Conservation (phyloP, 2,797 vertebrate genomes). For the Monodelphis domestica region DNA sequence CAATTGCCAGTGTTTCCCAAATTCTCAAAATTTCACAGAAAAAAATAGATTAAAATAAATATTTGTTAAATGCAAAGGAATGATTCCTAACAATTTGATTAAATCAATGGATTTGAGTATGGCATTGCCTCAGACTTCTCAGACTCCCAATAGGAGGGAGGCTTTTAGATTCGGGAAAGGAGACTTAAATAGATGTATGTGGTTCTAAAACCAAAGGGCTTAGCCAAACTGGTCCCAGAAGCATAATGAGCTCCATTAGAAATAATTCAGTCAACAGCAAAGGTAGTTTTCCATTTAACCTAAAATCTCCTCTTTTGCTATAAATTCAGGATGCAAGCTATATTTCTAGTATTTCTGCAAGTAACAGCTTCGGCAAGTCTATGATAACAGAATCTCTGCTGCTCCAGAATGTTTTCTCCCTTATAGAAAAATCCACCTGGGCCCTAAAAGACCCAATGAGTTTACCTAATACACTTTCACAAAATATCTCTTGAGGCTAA, state of each 20-base stretch:
- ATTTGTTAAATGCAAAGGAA: not conserved
- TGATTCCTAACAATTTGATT: not conserved
- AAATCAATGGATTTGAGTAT: not conserved
- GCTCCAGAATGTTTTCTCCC: not conserved
- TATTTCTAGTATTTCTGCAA: not conserved
- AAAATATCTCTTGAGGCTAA: not conserved
- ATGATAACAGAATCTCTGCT: not conserved
- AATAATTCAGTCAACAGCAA: not conserved
- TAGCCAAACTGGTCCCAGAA: not conserved
- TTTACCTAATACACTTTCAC: not conserved
- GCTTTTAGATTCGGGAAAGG: not conserved
- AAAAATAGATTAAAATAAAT: not conserved
- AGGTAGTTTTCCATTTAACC: not conserved
- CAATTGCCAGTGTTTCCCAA: not conserved
- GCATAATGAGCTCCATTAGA: not conserved
- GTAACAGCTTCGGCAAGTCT: not conserved
- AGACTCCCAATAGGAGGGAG: not conserved
- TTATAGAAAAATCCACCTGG: not conserved
- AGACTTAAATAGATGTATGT: not conserved
- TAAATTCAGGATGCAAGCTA: not conserved
- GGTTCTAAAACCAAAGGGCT: not conserved
- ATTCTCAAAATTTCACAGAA: not conserved
- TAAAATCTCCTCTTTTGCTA: not conserved
- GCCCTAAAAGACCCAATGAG: not conserved
- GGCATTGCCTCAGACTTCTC: not conserved